These are phyloP conservation scores for Pterocles burchelli DNA, from an alignment of 2,113 vertebrate genomes.

Conservation along the genomic window DNA sequence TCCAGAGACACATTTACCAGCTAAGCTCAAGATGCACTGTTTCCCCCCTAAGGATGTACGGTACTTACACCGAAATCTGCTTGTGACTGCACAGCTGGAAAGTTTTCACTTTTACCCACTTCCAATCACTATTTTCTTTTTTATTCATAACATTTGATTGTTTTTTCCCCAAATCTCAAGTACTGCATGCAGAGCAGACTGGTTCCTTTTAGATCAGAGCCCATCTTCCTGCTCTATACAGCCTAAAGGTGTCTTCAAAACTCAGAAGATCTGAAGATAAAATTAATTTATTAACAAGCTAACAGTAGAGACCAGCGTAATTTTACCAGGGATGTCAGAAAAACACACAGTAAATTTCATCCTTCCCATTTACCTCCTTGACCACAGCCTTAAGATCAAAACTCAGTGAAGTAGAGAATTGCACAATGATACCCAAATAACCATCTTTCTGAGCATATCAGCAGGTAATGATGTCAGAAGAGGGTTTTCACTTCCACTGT, in stretches of 20 bases:
- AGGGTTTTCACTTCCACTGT: not conserved
- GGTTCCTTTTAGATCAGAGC: not conserved
- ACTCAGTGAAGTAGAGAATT: not conserved
- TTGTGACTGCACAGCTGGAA: not conserved
- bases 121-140: not conserved
- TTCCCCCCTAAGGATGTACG: not conserved
- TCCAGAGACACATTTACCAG: not conserved
- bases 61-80: not conserved
- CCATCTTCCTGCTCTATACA: not conserved
- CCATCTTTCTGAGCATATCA: not conserved
- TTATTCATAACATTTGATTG: not conserved
- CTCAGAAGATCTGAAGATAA: not conserved
- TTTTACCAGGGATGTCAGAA: not conserved
- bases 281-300: not conserved
- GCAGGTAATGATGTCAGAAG: not conserved
- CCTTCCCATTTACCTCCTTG: not conserved
- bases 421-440: not conserved
- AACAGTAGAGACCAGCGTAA: not conserved
- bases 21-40: not conserved
- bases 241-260: not conserved
- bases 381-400: not conserved
- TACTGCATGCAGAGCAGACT: not conserved
- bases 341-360: not conserved
- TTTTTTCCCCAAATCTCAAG: not conserved
- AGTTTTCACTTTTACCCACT: not conserved